Conservation (phyloP, 2,797 vertebrate genomes). For the Novumbra hubbsi region DNA sequence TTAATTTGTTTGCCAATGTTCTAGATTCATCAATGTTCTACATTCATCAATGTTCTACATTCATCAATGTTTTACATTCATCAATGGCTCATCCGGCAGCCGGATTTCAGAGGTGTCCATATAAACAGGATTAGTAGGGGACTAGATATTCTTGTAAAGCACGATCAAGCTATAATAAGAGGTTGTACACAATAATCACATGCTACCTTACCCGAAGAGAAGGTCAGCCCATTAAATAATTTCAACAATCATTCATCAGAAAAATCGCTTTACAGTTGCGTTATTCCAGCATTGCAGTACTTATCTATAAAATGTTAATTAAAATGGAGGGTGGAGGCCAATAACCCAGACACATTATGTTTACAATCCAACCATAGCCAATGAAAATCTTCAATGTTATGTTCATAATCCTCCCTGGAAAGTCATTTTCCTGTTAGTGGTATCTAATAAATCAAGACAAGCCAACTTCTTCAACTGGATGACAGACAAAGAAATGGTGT, state of each 20-base stretch:
- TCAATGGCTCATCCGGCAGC: too few species aligned
- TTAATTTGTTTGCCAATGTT: too few species aligned
- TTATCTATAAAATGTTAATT: background rate
- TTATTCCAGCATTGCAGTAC: background rate
- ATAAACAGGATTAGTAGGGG: too few species aligned
- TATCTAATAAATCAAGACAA: background rate
- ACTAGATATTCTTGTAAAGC: too few species aligned
- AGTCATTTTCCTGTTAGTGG: background rate
- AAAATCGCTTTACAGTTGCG: background rate
- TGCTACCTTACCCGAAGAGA: too few species aligned
- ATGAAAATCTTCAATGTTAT: background rate
- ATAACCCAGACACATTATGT: background rate
- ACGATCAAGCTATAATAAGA: too few species aligned
- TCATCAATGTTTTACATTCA: too few species aligned
- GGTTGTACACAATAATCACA: too few species aligned
- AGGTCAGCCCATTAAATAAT: too few species aligned
- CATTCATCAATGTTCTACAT: too few species aligned
- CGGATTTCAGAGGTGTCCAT: too few species aligned
- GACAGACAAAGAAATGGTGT: background rate
- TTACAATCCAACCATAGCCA: background rate
- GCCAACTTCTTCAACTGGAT: background rate
- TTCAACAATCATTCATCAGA: background rate
- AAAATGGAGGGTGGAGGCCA: background rate
- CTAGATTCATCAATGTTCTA: too few species aligned
- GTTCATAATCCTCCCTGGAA: background rate